Evolutionary conservation across 2,888 invertebrate genomes (phyloP).

Genomic region (Pheosia tremula): DNA sequence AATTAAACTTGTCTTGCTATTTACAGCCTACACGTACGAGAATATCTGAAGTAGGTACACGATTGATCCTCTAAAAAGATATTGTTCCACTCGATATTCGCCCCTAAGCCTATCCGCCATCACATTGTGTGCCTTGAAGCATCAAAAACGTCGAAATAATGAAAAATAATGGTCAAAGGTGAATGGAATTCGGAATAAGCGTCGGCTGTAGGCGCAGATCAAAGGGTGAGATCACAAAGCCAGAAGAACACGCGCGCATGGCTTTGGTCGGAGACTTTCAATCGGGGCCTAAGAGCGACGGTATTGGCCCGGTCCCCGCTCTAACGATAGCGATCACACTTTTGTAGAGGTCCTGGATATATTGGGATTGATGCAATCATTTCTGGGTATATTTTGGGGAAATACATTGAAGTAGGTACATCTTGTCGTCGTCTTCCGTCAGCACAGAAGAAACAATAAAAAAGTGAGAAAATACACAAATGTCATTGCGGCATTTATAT

Average conservation of each 20-base stretch:
- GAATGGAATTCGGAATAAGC: constrained; percentile 59
- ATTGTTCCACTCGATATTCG: constrained; percentile 11
- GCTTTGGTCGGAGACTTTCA: constrained; percentile 34
- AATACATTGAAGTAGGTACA: too few species aligned
- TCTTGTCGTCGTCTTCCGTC: too few species aligned
- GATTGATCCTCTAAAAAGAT: background rate
- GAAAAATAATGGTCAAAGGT: constrained; percentile 63
- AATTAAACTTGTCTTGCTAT: too few species aligned
- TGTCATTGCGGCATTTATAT: too few species aligned
- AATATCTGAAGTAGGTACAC: background rate
- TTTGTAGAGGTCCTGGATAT: constrained; percentile 25
- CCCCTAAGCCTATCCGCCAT: constrained; percentile 11
- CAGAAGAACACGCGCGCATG: constrained; percentile 44
- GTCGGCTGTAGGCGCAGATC: constrained; percentile 54
- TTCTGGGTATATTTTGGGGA: constrained; percentile 12
- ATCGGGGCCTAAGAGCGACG: constrained; percentile 34
- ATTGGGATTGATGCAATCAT: constrained; percentile 29
- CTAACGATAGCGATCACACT: constrained; percentile 33
- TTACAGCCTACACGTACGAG: too few species aligned
- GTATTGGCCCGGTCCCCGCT: constrained; percentile 42
- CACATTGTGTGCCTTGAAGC: constrained; percentile 13
- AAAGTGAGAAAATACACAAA: too few species aligned
- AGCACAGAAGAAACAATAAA: too few species aligned
- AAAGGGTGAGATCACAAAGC: constrained; percentile 60
- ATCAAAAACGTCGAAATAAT: constrained; percentile 39